phyloP scores from a whole-genome alignment of 2,888 invertebrate species.

The Lamellibrachia columna region DNA sequence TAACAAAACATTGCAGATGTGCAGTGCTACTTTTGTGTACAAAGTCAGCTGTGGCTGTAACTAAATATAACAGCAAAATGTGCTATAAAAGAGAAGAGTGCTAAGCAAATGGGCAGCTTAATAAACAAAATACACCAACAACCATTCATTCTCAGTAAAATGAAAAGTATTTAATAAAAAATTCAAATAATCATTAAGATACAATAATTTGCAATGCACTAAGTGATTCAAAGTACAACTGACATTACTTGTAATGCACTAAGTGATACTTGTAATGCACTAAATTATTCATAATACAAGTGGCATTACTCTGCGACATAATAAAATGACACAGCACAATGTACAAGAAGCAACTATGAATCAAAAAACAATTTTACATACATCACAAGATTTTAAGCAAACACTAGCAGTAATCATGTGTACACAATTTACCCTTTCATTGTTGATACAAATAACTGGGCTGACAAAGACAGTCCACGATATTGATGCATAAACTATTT shows the following conservation, averaged over 20 bases:
- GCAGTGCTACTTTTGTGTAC: no score
- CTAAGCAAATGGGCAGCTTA: neutral
- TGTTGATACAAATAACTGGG: neutral
- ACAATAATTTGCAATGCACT: neutral
- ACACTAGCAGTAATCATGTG: neutral
- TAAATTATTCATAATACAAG: neutral
- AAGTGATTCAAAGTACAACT: neutral
- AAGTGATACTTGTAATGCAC: neutral
- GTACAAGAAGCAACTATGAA: neutral
- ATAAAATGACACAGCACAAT: conserved; percentile 8
- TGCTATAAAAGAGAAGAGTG: no score
- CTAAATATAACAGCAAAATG: no score
- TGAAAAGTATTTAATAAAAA: conserved; percentile 1
- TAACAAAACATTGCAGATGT: no score
- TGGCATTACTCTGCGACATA: neutral
- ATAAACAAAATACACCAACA: neutral
- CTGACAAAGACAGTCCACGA: neutral
- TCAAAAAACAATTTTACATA: neutral
- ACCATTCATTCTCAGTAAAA: neutral
- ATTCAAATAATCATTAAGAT: neutral
- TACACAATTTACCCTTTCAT: neutral
- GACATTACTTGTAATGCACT: neutral
- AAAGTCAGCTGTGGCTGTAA: no score
- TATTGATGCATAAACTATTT: neutral
- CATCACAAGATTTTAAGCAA: neutral